Evolutionary conservation across 2,888 invertebrate species (phyloP).

Genomic region (Lepidocyrtinus sp.): DNA sequence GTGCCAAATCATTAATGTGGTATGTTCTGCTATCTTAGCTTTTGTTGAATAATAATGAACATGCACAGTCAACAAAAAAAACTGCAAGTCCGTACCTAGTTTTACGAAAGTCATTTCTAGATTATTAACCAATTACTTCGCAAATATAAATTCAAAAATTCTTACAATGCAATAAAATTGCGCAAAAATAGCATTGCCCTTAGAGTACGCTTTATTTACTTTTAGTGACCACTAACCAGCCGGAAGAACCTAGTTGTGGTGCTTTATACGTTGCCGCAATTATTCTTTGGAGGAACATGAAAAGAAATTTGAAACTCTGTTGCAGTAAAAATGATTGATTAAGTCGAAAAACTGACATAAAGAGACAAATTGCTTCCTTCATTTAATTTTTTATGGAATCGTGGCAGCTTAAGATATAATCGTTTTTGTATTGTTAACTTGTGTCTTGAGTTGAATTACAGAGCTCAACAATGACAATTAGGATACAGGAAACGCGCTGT

Average conservation of each 20-base stretch:
- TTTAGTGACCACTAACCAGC: slow-evolving; percentile 32
- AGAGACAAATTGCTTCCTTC: no score
- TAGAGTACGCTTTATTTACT: slow-evolving; percentile 17
- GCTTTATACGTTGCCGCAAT: slow-evolving; percentile 27
- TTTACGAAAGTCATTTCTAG: slow-evolving; percentile 34
- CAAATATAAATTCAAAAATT: slow-evolving; percentile 28
- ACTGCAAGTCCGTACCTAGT: not conserved
- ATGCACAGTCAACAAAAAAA: slow-evolving; percentile 24
- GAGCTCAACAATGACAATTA: no score
- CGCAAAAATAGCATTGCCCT: not conserved
- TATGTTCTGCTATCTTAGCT: slow-evolving; percentile 8
- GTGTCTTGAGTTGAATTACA: no score
- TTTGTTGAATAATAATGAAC: slow-evolving; percentile 5
- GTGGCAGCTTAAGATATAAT: not conserved
- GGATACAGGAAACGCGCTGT: no score
- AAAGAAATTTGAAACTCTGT: not conserved
- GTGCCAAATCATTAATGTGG: not conserved
- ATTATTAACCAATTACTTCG: slow-evolving; percentile 24
- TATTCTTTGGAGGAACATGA: not conserved
- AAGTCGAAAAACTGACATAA: not conserved
- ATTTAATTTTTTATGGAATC: no score
- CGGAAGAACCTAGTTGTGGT: slow-evolving; percentile 54
- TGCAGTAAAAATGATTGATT: no score
- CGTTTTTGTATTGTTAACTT: not conserved
- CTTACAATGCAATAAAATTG: slow-evolving; percentile 3